Evolutionary conservation across 2,888 invertebrate species (phyloP), one percentile per base, ranked within the genome.

Genomic region (Dascillus cervinus): DNA sequence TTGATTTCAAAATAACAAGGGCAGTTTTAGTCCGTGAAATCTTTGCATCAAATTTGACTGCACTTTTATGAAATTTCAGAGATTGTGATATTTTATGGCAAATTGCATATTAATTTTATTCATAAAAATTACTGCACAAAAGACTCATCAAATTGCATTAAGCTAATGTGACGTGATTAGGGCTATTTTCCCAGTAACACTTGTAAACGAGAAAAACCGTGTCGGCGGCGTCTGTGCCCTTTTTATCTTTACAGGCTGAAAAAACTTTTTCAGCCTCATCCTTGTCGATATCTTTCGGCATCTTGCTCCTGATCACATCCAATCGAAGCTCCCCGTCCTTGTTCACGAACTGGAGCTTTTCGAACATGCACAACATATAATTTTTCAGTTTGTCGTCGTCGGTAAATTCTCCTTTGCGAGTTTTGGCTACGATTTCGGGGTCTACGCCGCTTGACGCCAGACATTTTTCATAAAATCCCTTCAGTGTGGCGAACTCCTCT

Each of bases 281-380:
- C 20, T 63, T 64, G 22, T 66, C 64, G 0, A 65, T 53, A 1
- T 65, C 66, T 2, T 58, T 37, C 0, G 69, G 67, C 1, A 71
- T 26, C 40, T 69, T 69, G 0, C 62, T 42, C 6, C 67, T 39
- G 1, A 70, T 62, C 1, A 53, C 58, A 3, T 69, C 70, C 0
- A 27, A 22, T 11, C 53, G 49, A 9, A 53, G 32, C 3, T 49
- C 46, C 2, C 53, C 56, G 8, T 43, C 41, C 3, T 64, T 58
- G 12, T 70, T 68, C 8, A 71, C 40, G 29, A 68, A 64, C 1
- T 64, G 68, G 1, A 66, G 53, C 37, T 67, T 69, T 34, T 67
- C 54, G 52, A 69, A 65, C 56, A 71, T 65, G 43, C 57, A 57
- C 38, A 50, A 46, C n/a, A 47, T 34, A 39, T 49, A 56, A 12